Evolutionary conservation across 2,888 invertebrate species (phyloP), one percentile per base, ranked within the genome.

Genomic region (Ichneumoninae sp.): DNA sequence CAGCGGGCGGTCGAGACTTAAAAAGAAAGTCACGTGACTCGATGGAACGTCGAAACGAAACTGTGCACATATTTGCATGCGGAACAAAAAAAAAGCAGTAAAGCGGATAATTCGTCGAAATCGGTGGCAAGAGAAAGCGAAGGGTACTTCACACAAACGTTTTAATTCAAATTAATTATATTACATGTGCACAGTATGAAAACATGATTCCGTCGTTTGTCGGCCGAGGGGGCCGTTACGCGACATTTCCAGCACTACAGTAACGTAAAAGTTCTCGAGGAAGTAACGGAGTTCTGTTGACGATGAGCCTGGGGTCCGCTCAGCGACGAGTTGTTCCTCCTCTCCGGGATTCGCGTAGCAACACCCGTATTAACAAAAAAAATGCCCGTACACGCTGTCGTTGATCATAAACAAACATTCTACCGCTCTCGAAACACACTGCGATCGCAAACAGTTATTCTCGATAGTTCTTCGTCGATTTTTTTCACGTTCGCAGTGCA

Each of bases 131-230:
- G 30, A 26, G 10, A 60, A 30, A 30, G 22, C 60, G 26, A 26
- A 26, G 30, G 30, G 16, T 62, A 68, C 69, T 75, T 72, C 79
- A 82, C 84, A 84, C 79, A 82, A 89, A 84, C 87, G 85, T 87
- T 90, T 90, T 89, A 90, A 88, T 91, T 88, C 57, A 26, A 84
- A 82, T 82, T 76, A 76, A 33, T 90, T 90, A 90, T 89, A 77
- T 88, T 90, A 90, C 89, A 91, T 86, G 87, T 89, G 87, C 85
- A 89, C 87, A 90, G 86, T 89, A 89, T 87, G 88, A 89, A 90
- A 89, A 86, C 84, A 86, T 47, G 66, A 72, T 66, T 30, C 62
- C 26, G 72, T 79, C 66, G 79, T 40, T 66, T 30, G 70, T 52
- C 13, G 26, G 60, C 33, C 76, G 13, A 16, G 10, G 22, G 40